Base-by-base conservation (phyloP, 2,113 vertebrate species). In the Gobius niger region DNA sequence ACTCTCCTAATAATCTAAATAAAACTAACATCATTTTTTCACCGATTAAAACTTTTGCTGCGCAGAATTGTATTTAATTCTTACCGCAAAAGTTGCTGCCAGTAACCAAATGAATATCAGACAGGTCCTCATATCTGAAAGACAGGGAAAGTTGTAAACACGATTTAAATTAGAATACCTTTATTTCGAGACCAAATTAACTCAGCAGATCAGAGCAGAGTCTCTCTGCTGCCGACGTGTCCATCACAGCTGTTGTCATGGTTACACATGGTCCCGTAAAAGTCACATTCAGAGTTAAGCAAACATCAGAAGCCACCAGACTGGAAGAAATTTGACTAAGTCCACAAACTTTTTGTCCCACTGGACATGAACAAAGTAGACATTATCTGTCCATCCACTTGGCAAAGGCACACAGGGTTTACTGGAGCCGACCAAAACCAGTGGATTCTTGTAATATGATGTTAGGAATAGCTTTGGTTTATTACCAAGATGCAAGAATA, bases 231-330 rank as follows among this genome's bases (percentile, higher is more conserved):
- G 70, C 73, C 71, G 70, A 62, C 68, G 80, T 76, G 65, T 72
- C 83, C 75, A 74, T 81, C 73, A 73, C 63, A 60, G 61, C 52
- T 19, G 90, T 91, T 81, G 77, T 76, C 87, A 81, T 52, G 88
- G 88, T 59, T 70, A 89, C 81, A 15, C 70, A 79, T 77, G 81
- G 19, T 57, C 77, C 75, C 83, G 90, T 83, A 82, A 84, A 91
- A 89, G 91, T 91, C 87, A 82, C 84, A 91, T 91, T 90, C 76
- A 88, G 75, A 67, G 72, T 85, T 73, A 84, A 92, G 89, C 71
- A 88, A 92, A 93, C 90, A 92, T 47, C 80, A 82, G 82, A 82
- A 88, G 72, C 85, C 82, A 89, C 89, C 83, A 92, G 92, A 92
- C 91, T 91, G 91, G 89, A 92, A 91, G 65, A 83, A 87, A 89